A percentile compares a stretch with the other conserved stretches of the same genome.
Conservation (phyloP, 2,888 invertebrate genomes). For the Gryllus longicercus region DNA sequence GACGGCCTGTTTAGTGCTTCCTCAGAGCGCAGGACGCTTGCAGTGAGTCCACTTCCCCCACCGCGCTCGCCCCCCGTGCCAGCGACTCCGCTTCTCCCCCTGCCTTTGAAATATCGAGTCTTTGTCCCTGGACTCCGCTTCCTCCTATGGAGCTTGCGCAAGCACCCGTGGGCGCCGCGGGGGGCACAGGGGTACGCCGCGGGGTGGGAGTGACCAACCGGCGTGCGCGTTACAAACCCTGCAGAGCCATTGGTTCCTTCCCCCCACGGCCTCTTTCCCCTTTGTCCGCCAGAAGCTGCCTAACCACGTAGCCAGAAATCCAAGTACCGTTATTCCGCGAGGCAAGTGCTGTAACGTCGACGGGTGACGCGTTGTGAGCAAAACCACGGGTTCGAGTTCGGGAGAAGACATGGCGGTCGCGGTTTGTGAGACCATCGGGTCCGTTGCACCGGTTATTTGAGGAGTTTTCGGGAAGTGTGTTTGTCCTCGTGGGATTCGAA, state of each 20-base stretch:
- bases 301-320: constrained; percentile 1
- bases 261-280: background rate
- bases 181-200: background rate
- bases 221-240: background rate
- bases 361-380: background rate
- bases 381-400: background rate
- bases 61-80: background rate
- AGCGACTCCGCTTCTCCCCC: background rate
- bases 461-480: background rate
- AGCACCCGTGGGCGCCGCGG: background rate
- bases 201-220: background rate
- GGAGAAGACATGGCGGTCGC: background rate
- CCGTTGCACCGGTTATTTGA: background rate
- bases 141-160: constrained; percentile 17
- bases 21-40: no score
- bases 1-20: no score
- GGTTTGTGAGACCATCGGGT: background rate
- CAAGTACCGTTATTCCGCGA: background rate
- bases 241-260: background rate
- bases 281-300: background rate
- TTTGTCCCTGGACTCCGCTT: constrained; percentile 3
- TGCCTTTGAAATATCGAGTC: background rate
- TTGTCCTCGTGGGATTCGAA: background rate
- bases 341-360: background rate
- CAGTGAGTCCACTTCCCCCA: background rate